Conservation (phyloP, 2,797 vertebrate genomes). For the Acanthornis magna region DNA sequence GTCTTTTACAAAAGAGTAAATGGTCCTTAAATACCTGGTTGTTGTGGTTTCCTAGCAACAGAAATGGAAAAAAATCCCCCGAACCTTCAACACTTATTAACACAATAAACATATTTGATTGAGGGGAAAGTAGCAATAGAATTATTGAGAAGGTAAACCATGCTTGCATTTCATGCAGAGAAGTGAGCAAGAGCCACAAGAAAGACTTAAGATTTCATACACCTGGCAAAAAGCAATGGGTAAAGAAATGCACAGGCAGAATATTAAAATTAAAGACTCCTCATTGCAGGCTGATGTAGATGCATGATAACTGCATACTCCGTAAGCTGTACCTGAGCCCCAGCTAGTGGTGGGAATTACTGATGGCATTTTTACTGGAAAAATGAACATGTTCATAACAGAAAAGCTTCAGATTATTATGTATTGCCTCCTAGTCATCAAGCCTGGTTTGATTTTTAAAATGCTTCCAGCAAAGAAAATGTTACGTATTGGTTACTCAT, state of each 20-base stretch:
- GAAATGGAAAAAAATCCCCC: no score
- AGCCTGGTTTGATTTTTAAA: background rate
- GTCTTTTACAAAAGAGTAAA: no score
- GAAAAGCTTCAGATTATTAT: background rate
- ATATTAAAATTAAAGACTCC: background rate
- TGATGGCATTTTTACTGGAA: background rate
- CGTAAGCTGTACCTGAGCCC: slow-evolving; percentile 55
- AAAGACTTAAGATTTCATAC: background rate
- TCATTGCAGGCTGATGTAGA: background rate
- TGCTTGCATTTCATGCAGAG: background rate
- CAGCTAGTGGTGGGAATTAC: slow-evolving; percentile 71
- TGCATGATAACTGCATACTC: background rate
- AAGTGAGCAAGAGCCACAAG: background rate
- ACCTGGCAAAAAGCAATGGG: background rate
- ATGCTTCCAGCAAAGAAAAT: background rate
- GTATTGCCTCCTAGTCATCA: background rate
- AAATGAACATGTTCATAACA: background rate
- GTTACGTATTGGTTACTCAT: background rate
- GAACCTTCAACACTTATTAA: background rate
- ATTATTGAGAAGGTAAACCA: background rate
- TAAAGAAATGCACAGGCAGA: background rate
- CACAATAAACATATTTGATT: background rate
- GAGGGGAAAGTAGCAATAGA: background rate
- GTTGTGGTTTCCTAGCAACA: no score
- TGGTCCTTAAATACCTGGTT: no score